phyloP scores from a whole-genome alignment of 2,797 vertebrate species.

The Gymnoscopelus microlampas region DNA sequence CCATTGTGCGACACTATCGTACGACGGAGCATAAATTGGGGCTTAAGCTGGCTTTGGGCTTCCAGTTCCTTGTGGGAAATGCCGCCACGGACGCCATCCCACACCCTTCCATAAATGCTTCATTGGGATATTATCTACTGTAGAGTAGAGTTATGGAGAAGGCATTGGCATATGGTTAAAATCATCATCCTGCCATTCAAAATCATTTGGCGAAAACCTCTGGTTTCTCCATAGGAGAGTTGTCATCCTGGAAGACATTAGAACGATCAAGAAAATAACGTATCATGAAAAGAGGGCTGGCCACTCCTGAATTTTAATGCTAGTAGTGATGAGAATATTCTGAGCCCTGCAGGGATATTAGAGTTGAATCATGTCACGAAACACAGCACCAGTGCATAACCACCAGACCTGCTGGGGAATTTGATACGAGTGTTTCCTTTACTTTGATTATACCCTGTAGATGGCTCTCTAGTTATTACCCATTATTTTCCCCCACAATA shows the following conservation, averaged over 20 bases:
- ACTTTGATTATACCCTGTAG: neutral
- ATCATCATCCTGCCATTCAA: too few species aligned
- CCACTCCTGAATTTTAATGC: too few species aligned
- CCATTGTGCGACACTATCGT: too few species aligned
- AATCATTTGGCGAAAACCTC: too few species aligned
- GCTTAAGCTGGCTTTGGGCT: neutral
- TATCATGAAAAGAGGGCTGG: too few species aligned
- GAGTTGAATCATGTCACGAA: conserved; percentile 1
- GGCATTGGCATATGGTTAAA: too few species aligned
- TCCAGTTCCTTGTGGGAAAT: conserved; percentile 14
- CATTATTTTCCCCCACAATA: neutral
- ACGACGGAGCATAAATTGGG: too few species aligned
- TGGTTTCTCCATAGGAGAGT: too few species aligned
- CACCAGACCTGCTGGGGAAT: too few species aligned
- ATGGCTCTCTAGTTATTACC: too few species aligned
- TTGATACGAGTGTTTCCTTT: neutral
- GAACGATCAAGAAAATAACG: too few species aligned
- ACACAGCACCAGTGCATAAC: neutral
- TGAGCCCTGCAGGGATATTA: conserved; percentile 1
- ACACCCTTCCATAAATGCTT: neutral
- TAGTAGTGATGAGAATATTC: neutral
- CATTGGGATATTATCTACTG: neutral
- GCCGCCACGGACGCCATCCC: conserved; percentile 2
- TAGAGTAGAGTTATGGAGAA: neutral
- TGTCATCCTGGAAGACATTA: too few species aligned